A percentile compares a stretch with the other conserved stretches of the same genome.
Conservation (phyloP, 2,797 vertebrate species). For the Eremophila alpestris region DNA sequence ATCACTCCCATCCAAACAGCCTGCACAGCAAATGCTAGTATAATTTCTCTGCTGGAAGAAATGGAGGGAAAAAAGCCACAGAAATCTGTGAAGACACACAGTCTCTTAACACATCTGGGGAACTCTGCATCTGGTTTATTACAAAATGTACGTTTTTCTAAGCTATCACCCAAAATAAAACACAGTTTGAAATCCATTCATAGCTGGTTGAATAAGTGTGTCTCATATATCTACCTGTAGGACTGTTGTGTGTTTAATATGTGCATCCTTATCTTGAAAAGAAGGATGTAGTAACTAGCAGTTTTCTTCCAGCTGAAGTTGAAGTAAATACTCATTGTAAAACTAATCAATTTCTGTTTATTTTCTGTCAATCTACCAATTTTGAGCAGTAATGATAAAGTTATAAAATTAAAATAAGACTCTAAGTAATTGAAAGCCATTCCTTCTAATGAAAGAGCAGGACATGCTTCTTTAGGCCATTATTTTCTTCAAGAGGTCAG, state of each 20-base stretch:
- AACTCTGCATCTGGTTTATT: neutral
- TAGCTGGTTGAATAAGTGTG: neutral
- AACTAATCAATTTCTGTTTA: neutral
- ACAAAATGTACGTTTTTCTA: neutral
- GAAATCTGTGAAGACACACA: neutral
- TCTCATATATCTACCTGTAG: neutral
- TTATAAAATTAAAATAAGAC: neutral
- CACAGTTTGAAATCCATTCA: neutral
- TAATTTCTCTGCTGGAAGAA: neutral
- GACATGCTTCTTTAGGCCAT: neutral
- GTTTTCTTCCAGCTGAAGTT: neutral
- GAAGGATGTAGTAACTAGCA: fast-evolving
- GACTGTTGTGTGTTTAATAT: neutral
- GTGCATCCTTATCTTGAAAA: neutral
- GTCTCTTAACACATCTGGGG: neutral
- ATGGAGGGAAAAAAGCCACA: neutral
- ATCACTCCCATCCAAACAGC: neutral
- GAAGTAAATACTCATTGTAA: neutral
- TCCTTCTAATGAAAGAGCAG: neutral
- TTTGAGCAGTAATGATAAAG: neutral
- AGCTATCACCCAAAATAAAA: neutral
- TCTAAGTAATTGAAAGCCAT: neutral
- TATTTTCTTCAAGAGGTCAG: neutral
- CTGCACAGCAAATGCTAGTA: neutral
- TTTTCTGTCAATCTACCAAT: neutral